These are phyloP conservation scores for Cephalopterus ornatus DNA, from an alignment of 2,113 vertebrate genomes.

Conservation along the genomic window DNA sequence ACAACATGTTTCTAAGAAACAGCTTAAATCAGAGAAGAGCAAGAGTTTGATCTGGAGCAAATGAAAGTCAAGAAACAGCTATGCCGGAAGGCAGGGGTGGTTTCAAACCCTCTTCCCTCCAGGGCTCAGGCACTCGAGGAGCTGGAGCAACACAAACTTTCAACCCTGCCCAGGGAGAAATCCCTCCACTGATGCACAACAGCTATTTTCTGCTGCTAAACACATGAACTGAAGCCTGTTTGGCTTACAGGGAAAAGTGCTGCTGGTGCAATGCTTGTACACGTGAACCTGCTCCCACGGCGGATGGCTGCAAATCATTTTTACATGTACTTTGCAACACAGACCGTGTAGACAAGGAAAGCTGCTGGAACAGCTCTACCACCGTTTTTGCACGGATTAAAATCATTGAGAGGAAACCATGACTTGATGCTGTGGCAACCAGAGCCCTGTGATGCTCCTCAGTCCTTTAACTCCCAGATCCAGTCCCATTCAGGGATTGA, in stretches of 20 bases:
- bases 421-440: background rate
- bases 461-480: too few relatives aligned
- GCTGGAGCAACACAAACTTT: background rate
- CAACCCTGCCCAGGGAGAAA: background rate
- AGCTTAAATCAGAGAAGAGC: background rate
- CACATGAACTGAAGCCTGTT: rapidly evolving
- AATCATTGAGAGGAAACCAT: rapidly evolving
- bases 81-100: background rate
- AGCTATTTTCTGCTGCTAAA: background rate
- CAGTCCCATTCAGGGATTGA: rapidly evolving
- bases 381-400: rapidly evolving
- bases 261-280: background rate
- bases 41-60: background rate
- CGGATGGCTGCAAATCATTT: background rate
- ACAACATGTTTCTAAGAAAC: background rate
- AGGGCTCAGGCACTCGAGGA: background rate
- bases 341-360: background rate
- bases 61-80: background rate
- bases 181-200: background rate
- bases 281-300: background rate
- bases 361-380: background rate
- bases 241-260: background rate
- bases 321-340: background rate
- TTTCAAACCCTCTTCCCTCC: background rate
- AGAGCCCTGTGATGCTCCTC: background rate